Evolutionary conservation across 1,140 invertebrate genomes (phyloP), one percentile per base, ranked within the genome.

Genomic region (Calosoma granatense): DNA sequence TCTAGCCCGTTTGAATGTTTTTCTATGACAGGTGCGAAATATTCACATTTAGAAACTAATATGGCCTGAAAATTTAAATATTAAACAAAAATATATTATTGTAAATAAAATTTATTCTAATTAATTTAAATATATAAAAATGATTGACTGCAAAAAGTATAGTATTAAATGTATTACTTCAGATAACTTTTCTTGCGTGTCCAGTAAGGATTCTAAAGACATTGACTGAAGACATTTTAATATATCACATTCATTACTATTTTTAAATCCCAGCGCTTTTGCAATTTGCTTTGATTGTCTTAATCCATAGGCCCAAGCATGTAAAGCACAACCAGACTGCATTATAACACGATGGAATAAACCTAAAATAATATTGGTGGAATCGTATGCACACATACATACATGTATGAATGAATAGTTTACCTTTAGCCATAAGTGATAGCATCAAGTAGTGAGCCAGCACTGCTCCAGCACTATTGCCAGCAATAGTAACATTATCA

Each of bases 11-110:
- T 66, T 6, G 64, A 56, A 55, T 66, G 69, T 4, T 70, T 72
- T 56, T 75, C 74, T 17, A 74, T 65, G 0, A 73, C 71, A 17
- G 73, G 72, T 84, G n/a, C n/a, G n/a, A n/a, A n/a, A n/a, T n/a
- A n/a, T n/a, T n/a, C n/a, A n/a, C n/a, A n/a, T n/a, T n/a, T n/a
- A n/a, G n/a, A n/a, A n/a, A n/a, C n/a, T n/a, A n/a, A n/a, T n/a
- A 93, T 68, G 0, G 90, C 92, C 0, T 92, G 78, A 60, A 79
- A 78, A 1, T 82, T 65, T 0, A 82, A 78, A 70, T 87, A 80
- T 0, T 88, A 89, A 19, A 87, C 87, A 66, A 92, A 92, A n/a
- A 73, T 71, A 59, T 73, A 71, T 15, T 61, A 56, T 17, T 67
- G 59, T 0, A 72, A 64, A 70, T 70, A 73, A n/a, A n/a, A n/a